Conservation (phyloP, 2,888 invertebrate species). For the Cynaeus angustus region DNA sequence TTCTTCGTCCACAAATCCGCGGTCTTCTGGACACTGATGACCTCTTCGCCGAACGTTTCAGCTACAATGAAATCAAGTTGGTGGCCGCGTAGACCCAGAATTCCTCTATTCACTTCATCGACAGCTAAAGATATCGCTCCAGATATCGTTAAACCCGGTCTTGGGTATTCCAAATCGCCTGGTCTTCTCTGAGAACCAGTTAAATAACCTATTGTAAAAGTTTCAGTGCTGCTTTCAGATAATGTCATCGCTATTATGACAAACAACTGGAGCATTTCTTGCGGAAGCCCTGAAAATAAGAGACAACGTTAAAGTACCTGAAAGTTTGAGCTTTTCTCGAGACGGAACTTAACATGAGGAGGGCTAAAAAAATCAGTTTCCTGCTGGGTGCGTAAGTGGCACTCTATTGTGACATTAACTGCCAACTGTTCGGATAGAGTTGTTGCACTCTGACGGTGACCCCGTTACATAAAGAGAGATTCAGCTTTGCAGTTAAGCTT, state of each 20-base stretch:
- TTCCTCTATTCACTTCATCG: slow-evolving; percentile 81
- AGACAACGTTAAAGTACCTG: slow-evolving; percentile 11
- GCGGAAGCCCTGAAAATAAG: slow-evolving; percentile 21
- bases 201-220: slow-evolving; percentile 87
- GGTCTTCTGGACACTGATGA: slow-evolving; percentile 88
- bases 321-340: slow-evolving; percentile 11
- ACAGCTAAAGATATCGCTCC: slow-evolving; percentile 93
- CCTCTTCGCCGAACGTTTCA: slow-evolving; percentile 93
- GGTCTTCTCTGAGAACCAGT: slow-evolving; percentile 88
- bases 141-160: slow-evolving; percentile 82
- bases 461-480: slow-evolving; percentile 38
- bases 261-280: slow-evolving; percentile 41
- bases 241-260: slow-evolving; percentile 39
- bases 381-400: slow-evolving; percentile 48
- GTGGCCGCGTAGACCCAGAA: slow-evolving; percentile 77
- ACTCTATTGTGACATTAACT: slow-evolving; percentile 47
- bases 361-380: slow-evolving; percentile 24
- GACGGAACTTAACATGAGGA: too few relatives aligned
- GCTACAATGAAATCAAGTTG: slow-evolving; percentile 86
- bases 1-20: slow-evolving; percentile 89
- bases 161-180: slow-evolving; percentile 85
- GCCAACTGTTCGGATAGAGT: slow-evolving; percentile 42
- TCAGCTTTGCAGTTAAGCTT: slow-evolving; percentile 38
- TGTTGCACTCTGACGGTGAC: slow-evolving; percentile 46
- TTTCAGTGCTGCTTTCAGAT: slow-evolving; percentile 70